A percentile compares a stretch with the other conserved stretches of the same genome.
Conservation (phyloP, 2,113 vertebrate species). For the Saguinus imperator region DNA sequence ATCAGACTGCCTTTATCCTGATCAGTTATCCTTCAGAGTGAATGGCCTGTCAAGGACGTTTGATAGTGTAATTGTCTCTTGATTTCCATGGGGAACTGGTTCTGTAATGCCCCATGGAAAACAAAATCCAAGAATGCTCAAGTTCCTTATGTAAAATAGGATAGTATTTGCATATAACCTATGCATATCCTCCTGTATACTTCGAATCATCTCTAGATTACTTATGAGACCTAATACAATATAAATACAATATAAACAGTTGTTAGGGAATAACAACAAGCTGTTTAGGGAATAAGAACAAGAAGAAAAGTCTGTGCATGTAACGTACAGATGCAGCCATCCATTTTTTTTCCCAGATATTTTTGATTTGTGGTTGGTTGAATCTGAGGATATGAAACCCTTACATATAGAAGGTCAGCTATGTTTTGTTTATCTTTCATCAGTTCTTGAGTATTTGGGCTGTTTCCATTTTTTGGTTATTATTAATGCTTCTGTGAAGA, state of each 20-base stretch:
- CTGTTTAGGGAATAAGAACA: not conserved
- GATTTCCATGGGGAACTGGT: not conserved
- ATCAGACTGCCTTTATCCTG: not conserved
- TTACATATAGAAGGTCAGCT: not conserved
- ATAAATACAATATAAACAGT: not conserved
- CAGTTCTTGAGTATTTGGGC: not conserved
- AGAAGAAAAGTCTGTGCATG: not conserved
- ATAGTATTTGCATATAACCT: not conserved
- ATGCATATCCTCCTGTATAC: not conserved
- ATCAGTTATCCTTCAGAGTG: not conserved
- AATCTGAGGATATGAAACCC: not conserved
- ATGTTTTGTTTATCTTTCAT: slow-evolving; percentile 11
- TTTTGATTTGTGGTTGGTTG: not conserved
- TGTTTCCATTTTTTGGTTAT: not conserved
- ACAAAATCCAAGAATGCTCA: not conserved
- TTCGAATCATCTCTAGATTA: not conserved
- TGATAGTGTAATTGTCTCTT: not conserved
- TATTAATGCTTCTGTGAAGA: not conserved
- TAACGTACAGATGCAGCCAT: not conserved
- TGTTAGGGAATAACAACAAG: not conserved
- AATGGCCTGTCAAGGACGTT: not conserved
- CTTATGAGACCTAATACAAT: not conserved
- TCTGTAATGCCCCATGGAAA: not conserved
- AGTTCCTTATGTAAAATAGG: not conserved
- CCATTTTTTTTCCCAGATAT: not conserved